phyloP scores from a whole-genome alignment of 2,113 vertebrate species.

The Corythoichthys haematopterus region DNA sequence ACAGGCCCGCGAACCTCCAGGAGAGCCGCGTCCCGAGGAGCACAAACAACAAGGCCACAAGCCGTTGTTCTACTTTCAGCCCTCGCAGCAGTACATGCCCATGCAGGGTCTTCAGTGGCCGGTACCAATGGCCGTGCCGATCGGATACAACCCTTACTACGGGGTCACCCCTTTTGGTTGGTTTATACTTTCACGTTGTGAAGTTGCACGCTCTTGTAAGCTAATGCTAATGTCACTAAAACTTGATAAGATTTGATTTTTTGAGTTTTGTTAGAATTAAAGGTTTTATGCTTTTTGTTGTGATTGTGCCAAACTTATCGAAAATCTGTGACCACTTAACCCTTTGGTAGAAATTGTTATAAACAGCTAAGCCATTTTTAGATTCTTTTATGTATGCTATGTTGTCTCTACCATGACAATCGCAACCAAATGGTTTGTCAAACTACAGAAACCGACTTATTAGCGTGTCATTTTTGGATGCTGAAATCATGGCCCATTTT shows the following conservation, averaged over 20 bases:
- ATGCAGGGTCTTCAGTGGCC: slow-evolving; percentile 73
- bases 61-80: slow-evolving; percentile 71
- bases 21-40: slow-evolving; percentile 40
- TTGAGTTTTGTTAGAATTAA: too few relatives aligned
- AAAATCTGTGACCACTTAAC: too few relatives aligned
- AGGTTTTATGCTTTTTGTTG: too few relatives aligned
- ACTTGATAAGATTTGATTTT: too few relatives aligned
- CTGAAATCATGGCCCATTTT: too few relatives aligned
- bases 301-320: too few relatives aligned
- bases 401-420: too few relatives aligned
- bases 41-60: slow-evolving; percentile 50
- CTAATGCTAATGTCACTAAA: background rate
- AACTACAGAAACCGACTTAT: too few relatives aligned
- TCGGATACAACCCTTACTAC: slow-evolving; percentile 67
- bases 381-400: background rate
- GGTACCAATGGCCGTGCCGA: slow-evolving; percentile 47
- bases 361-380: too few relatives aligned
- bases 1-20: slow-evolving; percentile 22
- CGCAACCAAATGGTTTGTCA: too few relatives aligned
- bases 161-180: slow-evolving; percentile 62
- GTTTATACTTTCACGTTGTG: background rate
- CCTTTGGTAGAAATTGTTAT: too few relatives aligned
- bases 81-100: slow-evolving; percentile 63
- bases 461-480: too few relatives aligned
- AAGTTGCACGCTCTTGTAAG: background rate